A percentile compares a stretch with the other conserved stretches of the same genome.
Conservation (phyloP, 2,888 invertebrate genomes). For the Poecilobothrus nobilitatus region DNA sequence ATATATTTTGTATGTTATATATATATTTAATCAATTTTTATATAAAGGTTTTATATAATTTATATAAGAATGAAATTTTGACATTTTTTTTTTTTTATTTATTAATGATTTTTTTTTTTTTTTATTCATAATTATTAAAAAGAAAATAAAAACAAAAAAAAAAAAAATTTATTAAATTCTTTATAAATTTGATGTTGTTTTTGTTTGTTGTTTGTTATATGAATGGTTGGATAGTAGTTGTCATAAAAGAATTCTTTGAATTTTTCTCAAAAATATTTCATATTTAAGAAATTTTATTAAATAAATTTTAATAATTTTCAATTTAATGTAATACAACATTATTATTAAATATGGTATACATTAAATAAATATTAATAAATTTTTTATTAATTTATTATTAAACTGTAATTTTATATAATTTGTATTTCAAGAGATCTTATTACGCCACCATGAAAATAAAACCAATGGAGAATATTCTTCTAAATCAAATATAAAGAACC, state of each 20-base stretch:
- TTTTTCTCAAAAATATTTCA: conserved; percentile 3
- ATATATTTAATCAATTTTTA: too few relatives aligned
- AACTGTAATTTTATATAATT: neutral
- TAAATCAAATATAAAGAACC: conserved; percentile 28
- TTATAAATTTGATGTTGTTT: too few relatives aligned
- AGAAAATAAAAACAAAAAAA: too few relatives aligned
- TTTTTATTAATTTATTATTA: neutral
- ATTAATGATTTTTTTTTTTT: too few relatives aligned
- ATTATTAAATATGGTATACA: neutral
- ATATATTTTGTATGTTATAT: too few relatives aligned
- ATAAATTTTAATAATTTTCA: conserved; percentile 4
- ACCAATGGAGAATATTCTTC: conserved; percentile 31
- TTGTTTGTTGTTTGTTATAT: neutral
- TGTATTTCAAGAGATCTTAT: conserved; percentile 32
- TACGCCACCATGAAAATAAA: conserved; percentile 32
- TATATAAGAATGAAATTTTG: too few relatives aligned
- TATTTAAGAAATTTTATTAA: conserved; percentile 6
- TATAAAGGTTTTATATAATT: too few relatives aligned
- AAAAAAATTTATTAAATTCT: too few relatives aligned
- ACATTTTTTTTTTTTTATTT: too few relatives aligned
- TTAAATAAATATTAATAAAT: conserved; percentile 1
- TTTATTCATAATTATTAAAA: too few relatives aligned
- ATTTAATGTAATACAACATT: neutral
- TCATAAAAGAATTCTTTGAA: conserved; percentile 6
- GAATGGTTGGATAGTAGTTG: neutral